Conservation (phyloP, 1,140 invertebrate species). For the Melanaphis sacchari region DNA sequence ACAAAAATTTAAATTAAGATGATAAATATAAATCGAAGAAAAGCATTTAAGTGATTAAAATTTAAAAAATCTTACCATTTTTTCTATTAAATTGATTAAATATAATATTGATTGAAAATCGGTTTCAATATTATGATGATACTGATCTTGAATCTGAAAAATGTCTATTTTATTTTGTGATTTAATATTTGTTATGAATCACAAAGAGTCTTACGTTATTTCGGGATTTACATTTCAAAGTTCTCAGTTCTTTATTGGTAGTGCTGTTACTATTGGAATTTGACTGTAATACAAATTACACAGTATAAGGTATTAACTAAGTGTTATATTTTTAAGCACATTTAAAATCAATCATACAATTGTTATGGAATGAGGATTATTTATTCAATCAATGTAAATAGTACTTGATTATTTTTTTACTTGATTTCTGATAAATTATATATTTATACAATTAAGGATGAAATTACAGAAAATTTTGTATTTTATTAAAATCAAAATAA, state of each 20-base stretch:
- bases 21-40: not conserved
- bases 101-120: conserved; percentile 16
- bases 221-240: not conserved
- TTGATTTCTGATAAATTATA: not conserved
- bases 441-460: not conserved
- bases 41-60: not conserved
- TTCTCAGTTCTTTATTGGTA: not conserved
- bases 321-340: not conserved
- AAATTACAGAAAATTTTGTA: not conserved
- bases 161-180: not conserved
- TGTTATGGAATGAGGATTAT: not conserved
- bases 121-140: not conserved
- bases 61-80: not conserved
- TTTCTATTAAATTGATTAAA: conserved; percentile 1
- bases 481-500: too few relatives aligned
- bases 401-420: not conserved
- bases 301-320: not conserved
- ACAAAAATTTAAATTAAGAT: not conserved
- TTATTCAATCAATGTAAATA: not conserved
- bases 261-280: not conserved
- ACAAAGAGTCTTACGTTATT: not conserved
- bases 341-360: not conserved
- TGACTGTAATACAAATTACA: not conserved
- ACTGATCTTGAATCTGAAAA: not conserved
- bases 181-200: not conserved